A percentile compares a stretch with the other conserved stretches of the same genome.
Evolutionary conservation across 35 echinoderm and acorn worm genomes (phyloP).

Genomic region (Heliocidaris erythrogramma): DNA sequence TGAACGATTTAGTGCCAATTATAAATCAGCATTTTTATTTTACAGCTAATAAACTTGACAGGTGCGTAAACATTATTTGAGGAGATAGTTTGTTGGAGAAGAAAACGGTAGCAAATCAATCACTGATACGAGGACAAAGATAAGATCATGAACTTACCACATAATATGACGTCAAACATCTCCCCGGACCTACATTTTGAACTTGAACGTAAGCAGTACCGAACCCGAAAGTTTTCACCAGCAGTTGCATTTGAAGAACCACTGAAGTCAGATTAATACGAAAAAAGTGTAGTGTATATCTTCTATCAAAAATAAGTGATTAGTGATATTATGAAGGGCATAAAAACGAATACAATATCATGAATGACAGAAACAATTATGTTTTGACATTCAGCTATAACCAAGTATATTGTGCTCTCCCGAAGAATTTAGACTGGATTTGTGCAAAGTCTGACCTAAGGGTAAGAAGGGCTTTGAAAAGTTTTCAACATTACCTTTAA

Average conservation of each 20-base stretch:
- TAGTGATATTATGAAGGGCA: too few species aligned
- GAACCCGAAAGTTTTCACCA: background rate
- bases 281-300: too few species aligned
- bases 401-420: too few species aligned
- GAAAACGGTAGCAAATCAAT: slow-evolving; percentile 10
- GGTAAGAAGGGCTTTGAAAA: background rate
- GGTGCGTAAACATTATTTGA: slow-evolving; percentile 4
- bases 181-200: background rate
- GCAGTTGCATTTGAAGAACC: background rate
- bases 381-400: too few species aligned
- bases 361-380: too few species aligned
- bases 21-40: background rate
- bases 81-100: background rate
- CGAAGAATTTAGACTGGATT: background rate
- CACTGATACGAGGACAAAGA: background rate
- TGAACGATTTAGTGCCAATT: slow-evolving; percentile 3
- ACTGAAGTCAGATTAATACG: background rate
- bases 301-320: too few species aligned
- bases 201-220: background rate
- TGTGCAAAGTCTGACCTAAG: background rate
- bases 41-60: slow-evolving; percentile 11
- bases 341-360: too few species aligned
- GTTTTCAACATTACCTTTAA: background rate
- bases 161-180: background rate
- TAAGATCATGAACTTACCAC: background rate